Evolutionary conservation across 2,113 vertebrate species (phyloP), one percentile per base, ranked within the genome.

Genomic region (Anas platyrhynchos): DNA sequence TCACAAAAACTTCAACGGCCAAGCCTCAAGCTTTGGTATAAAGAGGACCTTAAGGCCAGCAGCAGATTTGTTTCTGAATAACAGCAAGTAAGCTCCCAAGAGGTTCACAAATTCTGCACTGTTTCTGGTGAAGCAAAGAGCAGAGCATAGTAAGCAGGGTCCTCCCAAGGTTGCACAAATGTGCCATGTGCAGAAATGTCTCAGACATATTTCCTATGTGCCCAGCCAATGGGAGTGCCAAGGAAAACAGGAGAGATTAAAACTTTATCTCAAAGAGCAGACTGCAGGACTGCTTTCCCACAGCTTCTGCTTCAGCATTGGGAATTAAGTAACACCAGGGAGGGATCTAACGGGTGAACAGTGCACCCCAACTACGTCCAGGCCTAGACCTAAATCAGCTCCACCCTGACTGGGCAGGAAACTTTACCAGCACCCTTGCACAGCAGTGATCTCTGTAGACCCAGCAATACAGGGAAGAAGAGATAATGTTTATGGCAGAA

Each of bases 191-290:
- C 13, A 21, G 52, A 75, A 88, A 31, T 8, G 22, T 83, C 50
- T 88, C 4, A 1, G 41, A 54, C 6, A 1, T 2, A 0, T 85
- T 93, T 91, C 93, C 89, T 50, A 8, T 61, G 82, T 75, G 76
- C 86, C 69, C 76, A 78, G 58, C 34, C 48, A 75, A 50, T 38
- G 16, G 20, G 5, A 83, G 11, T 63, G 65, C 79, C 82, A 89
- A 77, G 61, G 38, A 56, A 94, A 96, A 88, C 58, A 78, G n/a
- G 34, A 84, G 65, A 83, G 85, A 91, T 69, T 72, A 87, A 77
- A 93, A 54, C 65, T 77, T 92, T 87, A 86, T 93, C 82, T 89
- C 43, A 29, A 23, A 34, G 12, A 61, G 23, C 52, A 93, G 68
- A 78, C 43, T 56, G 31, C 31, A 66, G 59, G 73, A 68, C 36